Percentiles rank a stretch among this genome's conserved stretches.
Evolutionary conservation across 2,888 invertebrate species (phyloP).

Genomic region (Himalopsyche anomala): DNA sequence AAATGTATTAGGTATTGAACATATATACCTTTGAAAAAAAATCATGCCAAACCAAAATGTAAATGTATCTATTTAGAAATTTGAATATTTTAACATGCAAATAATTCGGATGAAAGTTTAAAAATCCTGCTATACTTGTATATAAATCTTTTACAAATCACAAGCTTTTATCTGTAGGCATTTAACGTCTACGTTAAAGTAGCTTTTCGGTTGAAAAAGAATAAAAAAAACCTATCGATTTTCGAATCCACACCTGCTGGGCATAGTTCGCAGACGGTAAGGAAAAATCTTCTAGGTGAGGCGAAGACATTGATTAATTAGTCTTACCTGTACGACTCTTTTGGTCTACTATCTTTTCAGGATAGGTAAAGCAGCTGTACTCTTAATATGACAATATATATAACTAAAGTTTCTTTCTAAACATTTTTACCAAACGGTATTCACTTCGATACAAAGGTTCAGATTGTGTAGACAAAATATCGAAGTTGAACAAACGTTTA

Average conservation of each 20-base stretch:
- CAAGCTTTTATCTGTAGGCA: not conserved
- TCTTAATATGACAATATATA: not conserved
- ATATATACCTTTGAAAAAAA: too few species aligned
- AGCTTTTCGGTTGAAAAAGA: not conserved
- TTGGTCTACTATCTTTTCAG: not conserved
- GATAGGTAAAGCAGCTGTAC: not conserved
- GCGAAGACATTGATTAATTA: constrained; percentile 58
- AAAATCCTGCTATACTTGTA: not conserved
- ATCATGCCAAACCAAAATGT: too few species aligned
- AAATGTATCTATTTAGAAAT: too few species aligned
- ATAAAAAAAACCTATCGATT: not conserved
- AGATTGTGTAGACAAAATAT: too few species aligned
- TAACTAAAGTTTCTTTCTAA: too few species aligned
- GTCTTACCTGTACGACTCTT: constrained; percentile 41
- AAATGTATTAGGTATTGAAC: too few species aligned
- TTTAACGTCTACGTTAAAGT: not conserved
- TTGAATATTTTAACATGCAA: too few species aligned
- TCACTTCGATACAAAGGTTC: too few species aligned
- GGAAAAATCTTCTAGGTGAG: constrained; percentile 57
- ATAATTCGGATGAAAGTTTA: too few species aligned
- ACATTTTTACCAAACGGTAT: too few species aligned
- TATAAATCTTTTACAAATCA: not conserved
- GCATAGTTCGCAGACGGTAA: constrained; percentile 8
- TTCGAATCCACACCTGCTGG: not conserved
- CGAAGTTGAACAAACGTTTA: too few species aligned